These are phyloP conservation scores for Hirtodrosophila duncani DNA, from an alignment of 2,888 invertebrate species.

Conservation along the genomic window DNA sequence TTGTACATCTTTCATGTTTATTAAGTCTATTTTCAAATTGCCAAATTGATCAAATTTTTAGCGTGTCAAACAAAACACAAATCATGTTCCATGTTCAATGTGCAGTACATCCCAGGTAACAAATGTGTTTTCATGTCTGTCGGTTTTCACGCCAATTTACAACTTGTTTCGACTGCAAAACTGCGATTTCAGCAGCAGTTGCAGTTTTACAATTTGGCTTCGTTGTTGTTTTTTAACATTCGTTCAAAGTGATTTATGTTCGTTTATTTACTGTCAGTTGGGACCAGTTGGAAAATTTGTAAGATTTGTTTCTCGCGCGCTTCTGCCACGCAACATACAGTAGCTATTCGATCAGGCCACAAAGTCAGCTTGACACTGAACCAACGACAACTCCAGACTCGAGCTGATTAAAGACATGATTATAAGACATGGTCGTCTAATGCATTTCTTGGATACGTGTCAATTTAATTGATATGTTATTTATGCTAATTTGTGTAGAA, in stretches of 20 bases:
- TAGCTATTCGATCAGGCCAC: slow-evolving; percentile 35
- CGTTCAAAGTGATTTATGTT: slow-evolving; percentile 64
- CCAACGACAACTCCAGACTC: too few species aligned
- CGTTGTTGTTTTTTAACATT: slow-evolving; percentile 37
- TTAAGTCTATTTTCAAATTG: too few species aligned
- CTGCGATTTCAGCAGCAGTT: slow-evolving; percentile 33
- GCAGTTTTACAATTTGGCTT: slow-evolving; percentile 49
- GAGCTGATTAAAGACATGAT: too few species aligned
- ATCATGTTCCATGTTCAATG: slow-evolving; percentile 56
- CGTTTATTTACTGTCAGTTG: slow-evolving; percentile 57
- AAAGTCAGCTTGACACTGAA: too few species aligned
- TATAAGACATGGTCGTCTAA: too few species aligned
- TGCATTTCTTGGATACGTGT: slow-evolving; percentile 67
- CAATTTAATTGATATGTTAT: slow-evolving; percentile 66
- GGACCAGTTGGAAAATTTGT: slow-evolving; percentile 61
- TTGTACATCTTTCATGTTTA: too few species aligned
- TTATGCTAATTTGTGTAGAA: slow-evolving; percentile 59
- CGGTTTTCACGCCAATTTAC: slow-evolving; percentile 45
- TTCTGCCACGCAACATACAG: slow-evolving; percentile 46
- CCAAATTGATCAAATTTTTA: slow-evolving; percentile 22
- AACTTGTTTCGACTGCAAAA: slow-evolving; percentile 51
- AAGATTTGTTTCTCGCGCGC: slow-evolving; percentile 39
- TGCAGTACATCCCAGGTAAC: too few species aligned
- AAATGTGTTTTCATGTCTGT: slow-evolving; percentile 36
- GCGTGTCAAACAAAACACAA: slow-evolving; percentile 36